A percentile compares a stretch with the other conserved stretches of the same genome.
phyloP scores from a whole-genome alignment of 2,888 invertebrate genomes.

The Alloscopus bannaensis region DNA sequence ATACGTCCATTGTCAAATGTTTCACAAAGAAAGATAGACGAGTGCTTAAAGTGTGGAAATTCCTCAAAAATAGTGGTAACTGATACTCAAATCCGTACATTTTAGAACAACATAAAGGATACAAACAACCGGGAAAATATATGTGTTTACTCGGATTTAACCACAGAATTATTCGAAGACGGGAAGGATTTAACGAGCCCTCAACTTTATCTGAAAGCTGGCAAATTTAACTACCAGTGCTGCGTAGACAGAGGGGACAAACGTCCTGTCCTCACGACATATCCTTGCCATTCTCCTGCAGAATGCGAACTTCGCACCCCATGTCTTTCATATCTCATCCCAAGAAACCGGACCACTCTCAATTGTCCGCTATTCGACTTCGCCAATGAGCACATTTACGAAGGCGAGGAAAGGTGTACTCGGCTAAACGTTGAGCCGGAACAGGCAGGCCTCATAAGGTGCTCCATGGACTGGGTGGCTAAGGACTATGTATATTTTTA shows the following conservation, averaged over 20 bases:
- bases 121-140: background rate
- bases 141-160: too few relatives aligned
- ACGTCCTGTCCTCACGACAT: constrained; percentile 38
- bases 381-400: constrained; percentile 48
- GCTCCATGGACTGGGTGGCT: constrained; percentile 33
- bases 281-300: constrained; percentile 47
- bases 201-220: constrained; percentile 19
- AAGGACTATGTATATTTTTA: constrained; percentile 47
- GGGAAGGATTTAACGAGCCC: background rate
- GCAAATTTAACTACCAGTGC: constrained; percentile 51
- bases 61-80: constrained; percentile 31
- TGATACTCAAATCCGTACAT: background rate
- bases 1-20: constrained; percentile 49
- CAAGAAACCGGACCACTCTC: constrained; percentile 8
- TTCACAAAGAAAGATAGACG: constrained; percentile 27
- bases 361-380: constrained; percentile 26
- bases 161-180: constrained; percentile 20
- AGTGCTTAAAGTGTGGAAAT: constrained; percentile 56
- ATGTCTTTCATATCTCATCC: constrained; percentile 36
- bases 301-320: constrained; percentile 52
- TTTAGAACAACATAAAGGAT: background rate
- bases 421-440: constrained; percentile 22
- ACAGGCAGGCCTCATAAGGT: constrained; percentile 48
- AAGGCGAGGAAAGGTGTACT: constrained; percentile 49
- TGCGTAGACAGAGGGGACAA: constrained; percentile 17